Percentiles rank a stretch among this genome's conserved stretches.
Conservation (phyloP, 2,113 vertebrate species). For the Tupaia tana region DNA sequence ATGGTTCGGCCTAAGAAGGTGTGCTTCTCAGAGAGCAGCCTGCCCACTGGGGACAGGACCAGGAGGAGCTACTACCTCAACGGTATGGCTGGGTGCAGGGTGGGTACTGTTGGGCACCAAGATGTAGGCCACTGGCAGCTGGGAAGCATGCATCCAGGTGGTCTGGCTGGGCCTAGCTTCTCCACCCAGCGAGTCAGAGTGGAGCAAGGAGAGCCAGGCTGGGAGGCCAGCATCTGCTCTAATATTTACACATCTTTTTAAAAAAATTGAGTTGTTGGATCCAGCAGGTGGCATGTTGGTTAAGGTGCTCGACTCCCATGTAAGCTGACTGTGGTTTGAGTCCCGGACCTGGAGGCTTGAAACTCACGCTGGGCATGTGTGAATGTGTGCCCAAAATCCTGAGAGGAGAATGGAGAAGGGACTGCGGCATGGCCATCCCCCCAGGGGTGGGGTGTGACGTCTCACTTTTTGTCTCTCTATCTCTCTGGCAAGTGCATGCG, state of each 20-base stretch:
- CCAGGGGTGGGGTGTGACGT: too few species aligned
- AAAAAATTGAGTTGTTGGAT: neutral
- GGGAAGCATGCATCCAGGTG: neutral
- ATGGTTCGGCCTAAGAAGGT: conserved; percentile 73
- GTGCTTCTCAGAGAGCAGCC: conserved; percentile 73
- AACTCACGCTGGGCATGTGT: too few species aligned
- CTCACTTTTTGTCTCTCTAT: too few species aligned
- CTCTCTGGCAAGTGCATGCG: too few species aligned
- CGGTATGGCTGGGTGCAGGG: neutral
- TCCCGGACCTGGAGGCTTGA: too few species aligned
- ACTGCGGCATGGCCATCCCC: too few species aligned
- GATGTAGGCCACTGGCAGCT: neutral
- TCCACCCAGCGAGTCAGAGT: neutral
- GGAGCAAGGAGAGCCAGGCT: neutral
- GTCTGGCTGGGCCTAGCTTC: neutral
- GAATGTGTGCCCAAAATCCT: too few species aligned
- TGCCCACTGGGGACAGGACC: conserved; percentile 72
- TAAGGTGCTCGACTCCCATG: too few species aligned
- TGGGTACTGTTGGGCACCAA: neutral
- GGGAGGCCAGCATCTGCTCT: neutral
- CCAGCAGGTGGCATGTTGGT: too few species aligned
- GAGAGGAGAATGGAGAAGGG: too few species aligned
- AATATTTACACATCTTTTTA: neutral
- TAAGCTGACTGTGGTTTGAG: too few species aligned
- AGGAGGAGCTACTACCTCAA: conserved; percentile 72